Evolutionary conservation across 2,797 vertebrate species (phyloP).

Genomic region (Schizopygopsis pylzovi): DNA sequence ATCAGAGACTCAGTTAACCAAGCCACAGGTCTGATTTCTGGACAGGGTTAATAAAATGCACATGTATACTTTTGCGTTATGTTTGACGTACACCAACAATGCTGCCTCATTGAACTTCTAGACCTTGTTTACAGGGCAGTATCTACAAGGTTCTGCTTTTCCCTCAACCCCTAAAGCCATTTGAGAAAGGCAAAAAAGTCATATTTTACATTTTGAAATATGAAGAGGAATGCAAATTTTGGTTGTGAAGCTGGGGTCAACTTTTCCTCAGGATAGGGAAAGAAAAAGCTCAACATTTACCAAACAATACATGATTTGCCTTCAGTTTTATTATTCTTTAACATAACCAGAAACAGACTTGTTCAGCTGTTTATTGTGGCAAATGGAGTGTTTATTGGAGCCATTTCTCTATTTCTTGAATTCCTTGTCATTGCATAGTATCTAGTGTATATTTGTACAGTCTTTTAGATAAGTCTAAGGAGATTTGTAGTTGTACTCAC

Average conservation of each 20-base stretch:
- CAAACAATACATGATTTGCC: conserved; percentile 68
- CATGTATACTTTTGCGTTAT: conserved; percentile 49
- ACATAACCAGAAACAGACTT: conserved; percentile 65
- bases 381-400: conserved; percentile 69
- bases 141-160: conserved; percentile 52
- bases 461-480: conserved; percentile 97
- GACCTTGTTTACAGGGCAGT: conserved; percentile 45
- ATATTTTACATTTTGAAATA: conserved; percentile 34
- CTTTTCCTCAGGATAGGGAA: conserved; percentile 59
- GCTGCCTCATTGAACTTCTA: conserved; percentile 71
- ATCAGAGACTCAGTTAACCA: conserved; percentile 81
- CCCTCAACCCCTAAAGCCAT: conserved; percentile 75
- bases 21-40: conserved; percentile 86
- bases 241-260: conserved; percentile 52
- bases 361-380: conserved; percentile 67
- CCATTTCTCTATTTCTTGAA: conserved; percentile 65
- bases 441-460: conserved; percentile 99
- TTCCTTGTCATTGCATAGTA: conserved; percentile 90
- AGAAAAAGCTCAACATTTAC: conserved; percentile 68
- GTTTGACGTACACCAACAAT: conserved; percentile 67
- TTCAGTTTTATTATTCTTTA: conserved; percentile 60
- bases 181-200: conserved; percentile 53
- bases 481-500: conserved; percentile 89
- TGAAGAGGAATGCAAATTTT: conserved; percentile 40
- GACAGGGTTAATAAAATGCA: conserved; percentile 56